A percentile compares a stretch with the other conserved stretches of the same genome.
Evolutionary conservation across 2,888 invertebrate species (phyloP).

Genomic region (Elegia similella): DNA sequence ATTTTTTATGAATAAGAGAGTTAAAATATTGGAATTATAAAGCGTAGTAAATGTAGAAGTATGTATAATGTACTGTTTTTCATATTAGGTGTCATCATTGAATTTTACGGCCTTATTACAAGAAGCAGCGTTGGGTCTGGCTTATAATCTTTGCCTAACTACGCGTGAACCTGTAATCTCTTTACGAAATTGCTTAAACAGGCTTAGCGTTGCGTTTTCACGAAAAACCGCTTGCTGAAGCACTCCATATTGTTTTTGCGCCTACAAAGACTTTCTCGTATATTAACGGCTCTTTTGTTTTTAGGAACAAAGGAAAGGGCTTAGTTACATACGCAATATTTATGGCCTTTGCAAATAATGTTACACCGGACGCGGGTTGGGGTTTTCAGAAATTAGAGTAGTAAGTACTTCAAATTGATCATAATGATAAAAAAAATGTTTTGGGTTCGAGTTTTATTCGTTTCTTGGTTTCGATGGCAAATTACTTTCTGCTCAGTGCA

Average conservation of each 20-base stretch:
- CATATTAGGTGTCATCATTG: background rate
- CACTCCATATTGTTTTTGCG: background rate
- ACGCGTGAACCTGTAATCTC: background rate
- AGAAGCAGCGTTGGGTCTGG: background rate
- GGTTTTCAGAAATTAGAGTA: too few relatives aligned
- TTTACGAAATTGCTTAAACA: background rate
- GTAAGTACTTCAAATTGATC: too few relatives aligned
- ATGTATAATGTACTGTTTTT: too few relatives aligned
- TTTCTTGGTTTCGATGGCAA: too few relatives aligned
- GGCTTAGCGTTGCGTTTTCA: background rate
- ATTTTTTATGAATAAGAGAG: too few relatives aligned
- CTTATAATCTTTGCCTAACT: slow-evolving; percentile 12
- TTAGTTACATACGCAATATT: too few relatives aligned
- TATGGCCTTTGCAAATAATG: too few relatives aligned
- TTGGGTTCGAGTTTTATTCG: too few relatives aligned
- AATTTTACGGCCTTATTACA: slow-evolving; percentile 13
- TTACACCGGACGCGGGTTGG: too few relatives aligned
- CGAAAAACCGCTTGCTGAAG: background rate
- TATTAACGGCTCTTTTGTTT: background rate
- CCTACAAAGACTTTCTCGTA: background rate
- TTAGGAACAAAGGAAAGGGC: background rate
- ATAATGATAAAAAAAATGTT: too few relatives aligned
- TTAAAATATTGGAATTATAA: too few relatives aligned
- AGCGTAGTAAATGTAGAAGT: background rate
- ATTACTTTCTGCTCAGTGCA: too few relatives aligned